phyloP scores from a whole-genome alignment of 1,140 invertebrate species.

The Chironomus tepperi region DNA sequence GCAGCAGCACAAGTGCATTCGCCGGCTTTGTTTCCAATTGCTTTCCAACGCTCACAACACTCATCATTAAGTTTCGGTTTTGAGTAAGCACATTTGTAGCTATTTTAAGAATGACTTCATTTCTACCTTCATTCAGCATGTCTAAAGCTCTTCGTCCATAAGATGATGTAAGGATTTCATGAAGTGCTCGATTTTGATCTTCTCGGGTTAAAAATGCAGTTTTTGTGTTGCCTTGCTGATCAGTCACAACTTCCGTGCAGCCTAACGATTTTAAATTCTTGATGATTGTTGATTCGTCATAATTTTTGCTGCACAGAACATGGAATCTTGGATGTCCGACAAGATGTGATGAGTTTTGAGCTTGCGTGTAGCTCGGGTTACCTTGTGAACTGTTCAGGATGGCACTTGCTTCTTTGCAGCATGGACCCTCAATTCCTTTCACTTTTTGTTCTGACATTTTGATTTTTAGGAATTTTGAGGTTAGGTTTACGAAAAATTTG shows the following conservation, averaged over 20 bases:
- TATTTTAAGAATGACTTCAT: neutral
- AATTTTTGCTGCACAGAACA: neutral
- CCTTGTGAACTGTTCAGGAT: neutral
- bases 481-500: too few species aligned
- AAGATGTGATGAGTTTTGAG: neutral
- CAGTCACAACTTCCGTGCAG: neutral
- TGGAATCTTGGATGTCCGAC: neutral
- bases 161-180: neutral
- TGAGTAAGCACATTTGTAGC: neutral
- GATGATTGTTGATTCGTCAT: neutral
- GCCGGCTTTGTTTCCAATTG: neutral
- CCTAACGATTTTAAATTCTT: neutral
- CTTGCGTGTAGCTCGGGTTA: neutral
- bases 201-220: neutral
- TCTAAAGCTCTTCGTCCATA: neutral
- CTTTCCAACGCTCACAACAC: neutral
- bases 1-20: neutral
- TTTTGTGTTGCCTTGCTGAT: neutral
- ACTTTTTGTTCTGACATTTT: too few species aligned
- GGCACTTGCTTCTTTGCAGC: neutral
- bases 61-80: neutral
- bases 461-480: too few species aligned
- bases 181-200: neutral
- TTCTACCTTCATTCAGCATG: neutral
- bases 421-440: neutral